Conservation (phyloP, 2,888 invertebrate species). For the Folsomia manolachei region DNA sequence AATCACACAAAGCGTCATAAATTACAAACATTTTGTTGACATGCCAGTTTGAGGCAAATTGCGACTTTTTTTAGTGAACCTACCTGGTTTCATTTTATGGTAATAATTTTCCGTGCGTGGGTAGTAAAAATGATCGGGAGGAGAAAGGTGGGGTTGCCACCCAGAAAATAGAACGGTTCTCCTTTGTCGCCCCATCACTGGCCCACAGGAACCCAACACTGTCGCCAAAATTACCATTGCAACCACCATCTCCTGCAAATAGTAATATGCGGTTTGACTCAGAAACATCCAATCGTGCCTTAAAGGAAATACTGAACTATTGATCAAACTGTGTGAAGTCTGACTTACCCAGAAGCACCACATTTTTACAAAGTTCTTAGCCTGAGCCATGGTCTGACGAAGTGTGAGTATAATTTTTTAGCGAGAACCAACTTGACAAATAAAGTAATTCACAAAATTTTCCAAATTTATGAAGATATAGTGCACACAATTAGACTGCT, state of each 20-base stretch:
- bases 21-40: background rate
- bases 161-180: conserved; percentile 37
- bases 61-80: conserved; percentile 28
- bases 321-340: background rate
- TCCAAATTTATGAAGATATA: no score
- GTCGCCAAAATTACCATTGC: background rate
- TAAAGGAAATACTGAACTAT: background rate
- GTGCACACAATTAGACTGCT: no score
- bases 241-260: background rate
- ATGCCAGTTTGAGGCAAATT: conserved; percentile 29
- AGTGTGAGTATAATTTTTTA: no score
- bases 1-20: background rate
- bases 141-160: conserved; percentile 41
- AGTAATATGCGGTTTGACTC: background rate
- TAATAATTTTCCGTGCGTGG: conserved; percentile 50
- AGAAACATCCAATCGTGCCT: no score
- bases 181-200: background rate
- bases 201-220: background rate
- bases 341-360: background rate
- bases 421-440: no score
- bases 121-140: conserved; percentile 44
- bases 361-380: background rate
- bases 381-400: background rate
- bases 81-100: conserved; percentile 50
- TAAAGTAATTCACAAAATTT: no score